Evolutionary conservation across 2,888 invertebrate genomes (phyloP), one percentile per base, ranked within the genome.

Genomic region (Loripinus fragilis): DNA sequence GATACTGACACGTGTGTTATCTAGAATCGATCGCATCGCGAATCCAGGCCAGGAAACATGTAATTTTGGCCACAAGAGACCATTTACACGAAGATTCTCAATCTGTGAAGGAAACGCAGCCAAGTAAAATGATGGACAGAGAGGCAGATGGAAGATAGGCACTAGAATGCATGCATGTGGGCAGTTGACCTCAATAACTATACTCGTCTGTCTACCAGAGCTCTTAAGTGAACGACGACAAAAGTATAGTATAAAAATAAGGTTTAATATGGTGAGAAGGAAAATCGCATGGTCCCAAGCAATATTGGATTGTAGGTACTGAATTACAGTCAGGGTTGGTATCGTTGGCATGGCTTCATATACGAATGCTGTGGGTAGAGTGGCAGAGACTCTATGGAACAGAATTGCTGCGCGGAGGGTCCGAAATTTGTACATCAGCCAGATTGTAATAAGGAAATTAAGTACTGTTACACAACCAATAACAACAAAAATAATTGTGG

Each of bases 391-490:
- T 20, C 50, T 50, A 50, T 50, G 50, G 20, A 50, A 50, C 50
- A 50, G n/a, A n/a, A 50, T 23, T 20, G 50, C 50, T 20, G 50
- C 50, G n/a, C 50, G 17, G 10, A 50, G 50, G n/a, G 50, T 50
- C n/a, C 50, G 50, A 50, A 50, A 50, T 50, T 50, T 50, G n/a
- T n/a, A 50, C 7, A 50, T 12, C 10, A 50, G 50, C 50, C 50
- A 50, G n/a, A 50, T 7, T 12, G 50, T 12, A 5, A 50, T 12
- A 50, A 50, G 8, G n/a, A 20, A 12, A 50, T 50, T 50, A 50
- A 50, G 10, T 12, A 50, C n/a, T n/a, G n/a, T 50, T 5, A 50
- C 23, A 23, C n/a, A 50, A 50, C 50, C 50, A 5, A 23, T 12
- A n/a, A 50, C n/a, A n/a, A 50, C n/a, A 5, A 50, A n/a, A 50